These are phyloP conservation scores for Tricholauxania praeusta DNA, from an alignment of 2,888 invertebrate species.

Conservation along the genomic window DNA sequence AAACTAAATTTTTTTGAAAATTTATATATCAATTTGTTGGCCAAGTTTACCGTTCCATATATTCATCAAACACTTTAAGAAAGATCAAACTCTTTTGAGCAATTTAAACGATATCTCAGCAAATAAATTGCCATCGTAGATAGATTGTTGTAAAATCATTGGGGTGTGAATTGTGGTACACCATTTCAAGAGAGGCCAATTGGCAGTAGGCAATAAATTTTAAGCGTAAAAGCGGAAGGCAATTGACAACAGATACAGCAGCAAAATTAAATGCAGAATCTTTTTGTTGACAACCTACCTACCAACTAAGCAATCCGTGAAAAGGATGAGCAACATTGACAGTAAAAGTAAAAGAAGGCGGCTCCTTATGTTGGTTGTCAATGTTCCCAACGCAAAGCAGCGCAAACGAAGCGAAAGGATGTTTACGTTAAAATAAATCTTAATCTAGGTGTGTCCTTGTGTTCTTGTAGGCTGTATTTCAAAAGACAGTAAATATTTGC, in stretches of 20 bases:
- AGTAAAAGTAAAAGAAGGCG: too few species aligned
- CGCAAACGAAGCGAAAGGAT: conserved; percentile 9
- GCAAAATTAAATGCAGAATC: too few species aligned
- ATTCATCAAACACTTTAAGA: too few species aligned
- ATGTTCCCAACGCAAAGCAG: too few species aligned
- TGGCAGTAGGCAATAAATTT: conserved; percentile 17
- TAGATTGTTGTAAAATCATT: background rate
- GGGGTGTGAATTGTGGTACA: background rate
- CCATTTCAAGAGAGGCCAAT: background rate
- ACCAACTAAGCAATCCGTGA: background rate
- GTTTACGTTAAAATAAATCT: background rate
- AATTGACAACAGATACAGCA: conserved; percentile 1
- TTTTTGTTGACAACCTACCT: too few species aligned
- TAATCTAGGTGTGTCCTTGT: too few species aligned
- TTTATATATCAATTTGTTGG: too few species aligned
- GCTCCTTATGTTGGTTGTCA: too few species aligned
- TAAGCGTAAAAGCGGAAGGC: background rate
- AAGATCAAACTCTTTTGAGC: too few species aligned
- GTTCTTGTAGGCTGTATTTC: too few species aligned
- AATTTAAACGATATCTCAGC: background rate
- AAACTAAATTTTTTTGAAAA: too few species aligned
- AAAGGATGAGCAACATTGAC: background rate
- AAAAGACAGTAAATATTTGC: conserved; percentile 7
- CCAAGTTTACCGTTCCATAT: too few species aligned
- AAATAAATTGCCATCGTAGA: background rate